These are phyloP conservation scores for Neuroterus valhalla DNA, from an alignment of 1,140 invertebrate species.

Conservation along the genomic window DNA sequence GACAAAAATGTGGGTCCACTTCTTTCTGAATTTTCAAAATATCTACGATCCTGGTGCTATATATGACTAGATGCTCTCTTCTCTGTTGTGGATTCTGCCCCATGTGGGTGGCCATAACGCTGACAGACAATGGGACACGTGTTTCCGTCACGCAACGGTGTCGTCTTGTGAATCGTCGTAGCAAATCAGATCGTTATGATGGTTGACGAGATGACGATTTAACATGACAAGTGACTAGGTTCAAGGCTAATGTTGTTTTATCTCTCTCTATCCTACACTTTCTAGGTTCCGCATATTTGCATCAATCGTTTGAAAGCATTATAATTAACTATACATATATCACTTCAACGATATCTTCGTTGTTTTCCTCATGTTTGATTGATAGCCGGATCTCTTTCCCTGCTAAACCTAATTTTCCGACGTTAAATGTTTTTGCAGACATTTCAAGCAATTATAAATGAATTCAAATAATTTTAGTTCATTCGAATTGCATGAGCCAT, in stretches of 20 bases:
- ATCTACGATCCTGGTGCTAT: no score
- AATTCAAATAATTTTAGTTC: not conserved
- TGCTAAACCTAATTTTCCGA: no score
- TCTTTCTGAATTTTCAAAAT: no score
- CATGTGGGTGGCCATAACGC: slow-evolving; percentile 62
- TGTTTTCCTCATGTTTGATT: no score
- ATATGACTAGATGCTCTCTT: no score
- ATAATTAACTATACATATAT: no score
- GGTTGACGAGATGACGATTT: slow-evolving; percentile 44
- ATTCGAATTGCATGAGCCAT: not conserved
- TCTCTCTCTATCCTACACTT: not conserved
- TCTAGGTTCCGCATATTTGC: not conserved
- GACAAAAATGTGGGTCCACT: no score
- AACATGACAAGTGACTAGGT: not conserved
- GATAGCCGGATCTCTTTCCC: no score
- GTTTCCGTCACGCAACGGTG: slow-evolving; percentile 64
- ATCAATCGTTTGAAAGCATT: not conserved
- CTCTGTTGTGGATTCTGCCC: not conserved
- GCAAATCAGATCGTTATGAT: slow-evolving; percentile 47
- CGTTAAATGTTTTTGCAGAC: no score
- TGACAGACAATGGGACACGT: slow-evolving; percentile 65
- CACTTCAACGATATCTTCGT: no score
- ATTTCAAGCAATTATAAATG: not conserved
- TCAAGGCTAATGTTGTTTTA: not conserved
- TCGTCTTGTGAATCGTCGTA: slow-evolving; percentile 51